Evolutionary conservation across 35 echinoderm and acorn worm species (phyloP).

Genomic region (Lytechinus pictus): DNA sequence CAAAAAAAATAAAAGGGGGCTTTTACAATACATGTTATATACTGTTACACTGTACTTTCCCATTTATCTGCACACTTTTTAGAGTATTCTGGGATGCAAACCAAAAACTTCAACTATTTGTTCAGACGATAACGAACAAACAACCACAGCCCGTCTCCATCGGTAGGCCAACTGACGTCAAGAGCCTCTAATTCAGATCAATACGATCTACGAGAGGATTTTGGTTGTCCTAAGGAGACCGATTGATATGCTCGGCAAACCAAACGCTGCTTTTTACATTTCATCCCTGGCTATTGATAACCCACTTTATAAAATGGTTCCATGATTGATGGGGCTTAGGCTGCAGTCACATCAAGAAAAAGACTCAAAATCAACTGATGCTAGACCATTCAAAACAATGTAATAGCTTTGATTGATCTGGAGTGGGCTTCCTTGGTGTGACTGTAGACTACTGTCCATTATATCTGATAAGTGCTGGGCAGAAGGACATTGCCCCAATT

Average conservation of each 20-base stretch:
- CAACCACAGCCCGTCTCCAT: background rate
- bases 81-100: background rate
- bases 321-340: background rate
- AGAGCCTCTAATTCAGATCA: slow-evolving; percentile 1
- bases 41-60: background rate
- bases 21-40: too few relatives aligned
- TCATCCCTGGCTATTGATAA: background rate
- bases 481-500: too few relatives aligned
- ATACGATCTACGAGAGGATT: background rate
- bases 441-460: too few relatives aligned
- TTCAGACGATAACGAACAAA: background rate
- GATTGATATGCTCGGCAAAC: background rate
- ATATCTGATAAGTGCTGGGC: too few relatives aligned
- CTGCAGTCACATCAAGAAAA: too few relatives aligned
- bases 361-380: too few relatives aligned
- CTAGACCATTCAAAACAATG: too few relatives aligned
- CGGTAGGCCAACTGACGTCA: background rate
- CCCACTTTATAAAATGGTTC: background rate
- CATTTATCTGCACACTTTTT: background rate
- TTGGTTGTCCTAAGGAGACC: background rate
- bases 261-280: background rate
- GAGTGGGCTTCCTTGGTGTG: too few relatives aligned
- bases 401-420: too few relatives aligned
- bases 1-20: too few relatives aligned
- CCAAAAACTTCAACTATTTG: background rate